Evolutionary conservation across 2,113 vertebrate species (phyloP).

Genomic region (Isurus oxyrinchus): DNA sequence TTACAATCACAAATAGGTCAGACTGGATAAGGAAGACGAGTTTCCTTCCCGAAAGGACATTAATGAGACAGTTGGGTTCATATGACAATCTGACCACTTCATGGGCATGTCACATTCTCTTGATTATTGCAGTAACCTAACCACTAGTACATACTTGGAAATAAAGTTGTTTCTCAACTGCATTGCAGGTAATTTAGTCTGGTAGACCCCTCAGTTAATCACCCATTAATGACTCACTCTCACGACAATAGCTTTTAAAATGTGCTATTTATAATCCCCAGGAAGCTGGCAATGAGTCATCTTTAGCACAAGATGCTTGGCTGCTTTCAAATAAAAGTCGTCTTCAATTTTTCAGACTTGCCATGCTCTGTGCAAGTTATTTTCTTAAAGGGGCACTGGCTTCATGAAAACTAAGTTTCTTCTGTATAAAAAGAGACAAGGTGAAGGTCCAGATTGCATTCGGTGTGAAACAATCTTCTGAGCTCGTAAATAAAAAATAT

Average conservation of each 20-base stretch:
- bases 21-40: neutral
- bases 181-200: neutral
- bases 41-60: neutral
- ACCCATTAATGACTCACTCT: slow-evolving; percentile 24
- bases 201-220: neutral
- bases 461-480: neutral
- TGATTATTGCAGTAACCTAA: neutral
- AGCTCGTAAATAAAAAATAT: neutral
- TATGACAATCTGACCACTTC: neutral
- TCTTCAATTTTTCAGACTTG: neutral
- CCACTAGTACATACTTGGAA: neutral
- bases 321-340: neutral
- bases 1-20: neutral
- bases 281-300: slow-evolving; percentile 28
- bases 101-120: neutral
- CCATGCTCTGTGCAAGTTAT: neutral
- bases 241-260: slow-evolving; percentile 28
- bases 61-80: neutral
- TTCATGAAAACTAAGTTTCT: neutral
- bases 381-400: neutral
- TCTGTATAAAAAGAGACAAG: neutral
- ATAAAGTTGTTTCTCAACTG: neutral
- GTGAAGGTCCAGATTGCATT: neutral
- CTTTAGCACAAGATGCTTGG: neutral
- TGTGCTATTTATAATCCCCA: neutral